phyloP scores from a whole-genome alignment of 2,113 vertebrate species.

The Poeciliopsis retropinna region DNA sequence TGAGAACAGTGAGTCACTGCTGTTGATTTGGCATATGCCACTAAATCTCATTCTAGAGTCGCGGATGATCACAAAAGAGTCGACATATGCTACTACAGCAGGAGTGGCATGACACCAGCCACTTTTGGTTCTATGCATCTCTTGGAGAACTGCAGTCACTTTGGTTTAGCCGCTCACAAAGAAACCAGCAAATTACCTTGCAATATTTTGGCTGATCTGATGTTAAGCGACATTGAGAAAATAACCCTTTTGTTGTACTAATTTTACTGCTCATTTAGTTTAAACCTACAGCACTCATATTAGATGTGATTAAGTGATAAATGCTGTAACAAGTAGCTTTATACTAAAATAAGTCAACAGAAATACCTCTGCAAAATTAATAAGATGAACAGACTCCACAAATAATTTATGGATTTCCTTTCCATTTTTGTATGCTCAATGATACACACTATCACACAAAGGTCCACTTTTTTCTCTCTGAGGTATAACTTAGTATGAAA shows the following conservation, averaged over 20 bases:
- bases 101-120: neutral
- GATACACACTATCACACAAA: constrained; percentile 15
- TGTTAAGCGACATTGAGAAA: constrained; percentile 3
- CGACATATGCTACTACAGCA: neutral
- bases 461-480: constrained; percentile 19
- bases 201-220: neutral
- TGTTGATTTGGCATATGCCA: neutral
- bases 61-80: neutral
- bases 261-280: neutral
- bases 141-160: neutral
- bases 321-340: neutral
- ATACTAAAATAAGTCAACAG: neutral
- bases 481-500: constrained; percentile 30
- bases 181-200: neutral
- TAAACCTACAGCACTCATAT: neutral
- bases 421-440: neutral
- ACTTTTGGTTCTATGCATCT: neutral
- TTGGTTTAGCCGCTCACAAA: neutral
- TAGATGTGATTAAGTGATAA: neutral
- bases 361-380: neutral
- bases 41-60: neutral
- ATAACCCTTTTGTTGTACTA: neutral
- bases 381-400: constrained; percentile 3
- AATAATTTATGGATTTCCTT: neutral
- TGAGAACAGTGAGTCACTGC: neutral